phyloP scores from a whole-genome alignment of 1,140 invertebrate species.

The Achroia grisella region DNA sequence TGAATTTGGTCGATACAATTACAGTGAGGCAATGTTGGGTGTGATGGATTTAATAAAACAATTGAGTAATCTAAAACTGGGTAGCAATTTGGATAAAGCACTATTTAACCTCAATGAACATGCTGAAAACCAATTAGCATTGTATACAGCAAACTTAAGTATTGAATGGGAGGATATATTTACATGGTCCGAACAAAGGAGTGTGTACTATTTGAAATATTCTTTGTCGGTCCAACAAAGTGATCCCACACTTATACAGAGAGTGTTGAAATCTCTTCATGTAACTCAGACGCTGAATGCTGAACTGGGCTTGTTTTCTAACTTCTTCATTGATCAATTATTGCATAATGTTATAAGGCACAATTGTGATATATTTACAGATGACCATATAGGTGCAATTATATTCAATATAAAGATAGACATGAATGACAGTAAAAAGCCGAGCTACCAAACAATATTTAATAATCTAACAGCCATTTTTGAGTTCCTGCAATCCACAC shows the following conservation, averaged over 20 bases:
- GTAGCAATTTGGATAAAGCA: slow-evolving; percentile 38
- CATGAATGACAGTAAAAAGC: slow-evolving; percentile 38
- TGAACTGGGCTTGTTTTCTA: slow-evolving; percentile 47
- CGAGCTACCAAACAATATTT: slow-evolving; percentile 58
- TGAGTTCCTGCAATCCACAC: slow-evolving; percentile 58
- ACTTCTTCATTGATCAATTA: slow-evolving; percentile 55
- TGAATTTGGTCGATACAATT: slow-evolving; percentile 49
- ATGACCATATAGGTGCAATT: slow-evolving; percentile 50
- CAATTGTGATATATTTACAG: slow-evolving; percentile 62
- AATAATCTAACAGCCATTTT: slow-evolving; percentile 62
- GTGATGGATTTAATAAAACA: slow-evolving; percentile 39
- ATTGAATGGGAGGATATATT: slow-evolving; percentile 61
- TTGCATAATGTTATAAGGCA: slow-evolving; percentile 51
- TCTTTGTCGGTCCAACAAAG: slow-evolving; percentile 54
- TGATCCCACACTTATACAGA: slow-evolving; percentile 44
- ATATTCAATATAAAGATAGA: slow-evolving; percentile 62
- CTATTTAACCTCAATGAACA: slow-evolving; percentile 36
- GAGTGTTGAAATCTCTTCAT: slow-evolving; percentile 51
- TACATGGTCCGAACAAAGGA: slow-evolving; percentile 46
- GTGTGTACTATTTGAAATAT: slow-evolving; percentile 40
- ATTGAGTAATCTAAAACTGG: slow-evolving; percentile 38
- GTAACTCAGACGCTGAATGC: slow-evolving; percentile 42
- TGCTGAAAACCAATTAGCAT: slow-evolving; percentile 45
- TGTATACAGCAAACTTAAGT: slow-evolving; percentile 49
- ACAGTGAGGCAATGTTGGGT: slow-evolving; percentile 42